Evolutionary conservation across 35 echinoderm and acorn worm genomes (phyloP), one percentile per base, ranked within the genome.

Genomic region (Strongylocentrotus purpuratus): DNA sequence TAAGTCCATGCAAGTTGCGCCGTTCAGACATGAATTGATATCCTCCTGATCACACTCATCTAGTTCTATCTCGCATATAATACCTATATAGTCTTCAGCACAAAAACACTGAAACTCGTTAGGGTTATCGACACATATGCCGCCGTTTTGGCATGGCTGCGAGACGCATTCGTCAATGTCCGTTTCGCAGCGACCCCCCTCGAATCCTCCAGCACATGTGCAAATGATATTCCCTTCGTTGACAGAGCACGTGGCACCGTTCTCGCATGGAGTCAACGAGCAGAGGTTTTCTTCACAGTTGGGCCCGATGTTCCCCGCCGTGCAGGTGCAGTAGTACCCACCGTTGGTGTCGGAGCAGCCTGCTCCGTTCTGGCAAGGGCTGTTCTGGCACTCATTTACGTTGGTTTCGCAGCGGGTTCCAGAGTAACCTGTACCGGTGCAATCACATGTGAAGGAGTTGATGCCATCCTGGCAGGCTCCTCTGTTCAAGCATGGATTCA

Each of bases 151-250:
- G 41, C 97, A 97, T 25, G 95, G 88, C 0, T 50, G 20, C 31
- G 85, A 78, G 7, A 6, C 88, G 46, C 97, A 97, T 32, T 96
- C 95, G 33, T 97, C 94, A 32, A 97, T 97, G 33, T 97, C 88
- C 14, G 94, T 87, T 70, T 96, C 93, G 59, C 97, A 97, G 65
- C 61, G 45, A 9, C 91, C 47, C 15, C 97, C 97, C n/a, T 94
- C 88, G 85, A 88, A 97, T 85, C 97, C 97, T 13, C 93, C 86
- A 2, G 91, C 97, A 92, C 97, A 97, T 0, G 47, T 85, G 86
- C 97, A 97, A 17, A 28, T 86, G 70, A 88, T 92, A 97, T 18
- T 93, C 88, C 15, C 9, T n/a, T n/a, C 59, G 60, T 55, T 28
- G 61, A 47, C 22, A 70, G 13, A 91, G 48, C 97, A 97, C 14